A percentile compares a stretch with the other conserved stretches of the same genome.
Evolutionary conservation across 2,888 invertebrate genomes (phyloP).

Genomic region (Chymomyza procnemis): DNA sequence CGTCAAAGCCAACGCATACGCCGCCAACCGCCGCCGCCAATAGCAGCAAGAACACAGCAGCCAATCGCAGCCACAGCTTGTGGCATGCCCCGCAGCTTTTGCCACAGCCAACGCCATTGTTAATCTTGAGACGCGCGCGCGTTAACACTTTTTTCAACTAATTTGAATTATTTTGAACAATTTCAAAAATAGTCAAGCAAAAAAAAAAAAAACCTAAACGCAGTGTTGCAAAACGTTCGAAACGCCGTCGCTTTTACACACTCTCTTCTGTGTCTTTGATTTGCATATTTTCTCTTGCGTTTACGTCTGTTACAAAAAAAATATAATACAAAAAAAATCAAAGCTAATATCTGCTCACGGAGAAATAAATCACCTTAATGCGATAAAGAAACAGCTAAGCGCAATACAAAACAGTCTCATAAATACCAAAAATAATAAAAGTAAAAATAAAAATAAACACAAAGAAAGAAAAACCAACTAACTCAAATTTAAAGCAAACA

Average conservation of each 20-base stretch:
- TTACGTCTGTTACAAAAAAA: background rate
- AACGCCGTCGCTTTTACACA: slow-evolving; percentile 13
- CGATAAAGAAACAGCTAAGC: slow-evolving; percentile 17
- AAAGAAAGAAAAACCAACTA: slow-evolving; percentile 10
- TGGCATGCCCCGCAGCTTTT: slow-evolving; percentile 18
- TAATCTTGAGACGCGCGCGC: slow-evolving; percentile 24
- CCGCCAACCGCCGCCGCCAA: slow-evolving; percentile 15
- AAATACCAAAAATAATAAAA: slow-evolving; percentile 22
- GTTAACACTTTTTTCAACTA: background rate
- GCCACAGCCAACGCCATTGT: slow-evolving; percentile 38
- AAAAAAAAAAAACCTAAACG: background rate
- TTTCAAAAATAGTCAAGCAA: background rate
- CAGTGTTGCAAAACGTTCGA: background rate
- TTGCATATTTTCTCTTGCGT: slow-evolving; percentile 4
- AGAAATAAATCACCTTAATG: background rate
- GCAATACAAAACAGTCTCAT: slow-evolving; percentile 19
- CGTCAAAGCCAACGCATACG: slow-evolving; percentile 13
- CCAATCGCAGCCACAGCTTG: slow-evolving; percentile 3
- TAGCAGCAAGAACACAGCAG: slow-evolving; percentile 5
- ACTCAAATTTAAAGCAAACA: slow-evolving; percentile 2
- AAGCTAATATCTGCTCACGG: background rate
- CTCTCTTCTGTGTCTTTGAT: slow-evolving; percentile 18
- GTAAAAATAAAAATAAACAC: no score
- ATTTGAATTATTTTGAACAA: slow-evolving; percentile 15
- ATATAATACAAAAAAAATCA: background rate